Percentiles rank a stretch among this genome's conserved stretches.
These are phyloP conservation scores for Clupea harengus DNA, from an alignment of 2,113 vertebrate species.

Conservation along the genomic window DNA sequence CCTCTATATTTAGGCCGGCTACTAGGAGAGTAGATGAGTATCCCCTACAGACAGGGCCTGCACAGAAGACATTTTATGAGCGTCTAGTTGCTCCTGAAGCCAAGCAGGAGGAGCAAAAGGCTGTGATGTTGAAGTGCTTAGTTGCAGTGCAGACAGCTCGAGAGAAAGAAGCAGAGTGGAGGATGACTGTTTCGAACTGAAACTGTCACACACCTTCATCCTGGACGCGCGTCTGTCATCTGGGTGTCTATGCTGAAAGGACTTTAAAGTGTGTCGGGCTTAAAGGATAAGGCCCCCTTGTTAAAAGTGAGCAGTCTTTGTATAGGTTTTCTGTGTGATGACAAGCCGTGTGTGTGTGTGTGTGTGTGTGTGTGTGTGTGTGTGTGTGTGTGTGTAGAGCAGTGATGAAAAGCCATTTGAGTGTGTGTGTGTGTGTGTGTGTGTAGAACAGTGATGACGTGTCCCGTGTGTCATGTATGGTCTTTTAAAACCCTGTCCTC, in stretches of 20 bases:
- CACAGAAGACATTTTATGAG: neutral
- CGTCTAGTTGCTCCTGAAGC: neutral
- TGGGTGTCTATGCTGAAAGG: neutral
- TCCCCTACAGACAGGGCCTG: neutral
- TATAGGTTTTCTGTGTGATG: neutral
- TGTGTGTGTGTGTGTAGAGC: neutral
- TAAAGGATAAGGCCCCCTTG: conserved; percentile 5
- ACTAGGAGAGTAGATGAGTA: neutral
- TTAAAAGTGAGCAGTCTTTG: neutral
- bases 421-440: conserved; percentile 5
- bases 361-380: conserved; percentile 12
- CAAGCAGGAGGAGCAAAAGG: neutral
- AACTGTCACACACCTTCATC: neutral
- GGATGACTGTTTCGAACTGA: neutral
- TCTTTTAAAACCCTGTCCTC: neutral
- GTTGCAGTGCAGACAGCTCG: neutral
- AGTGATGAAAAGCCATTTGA: neutral
- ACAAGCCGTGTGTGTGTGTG: neutral
- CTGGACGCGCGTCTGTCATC: neutral
- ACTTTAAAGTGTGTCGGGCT: neutral
- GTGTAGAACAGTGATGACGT: neutral
- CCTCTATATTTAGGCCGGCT: neutral
- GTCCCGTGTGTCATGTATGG: neutral
- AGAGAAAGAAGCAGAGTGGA: neutral
- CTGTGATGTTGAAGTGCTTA: neutral